phyloP scores from a whole-genome alignment of 2,113 vertebrate genomes.

The Bufo bufo region DNA sequence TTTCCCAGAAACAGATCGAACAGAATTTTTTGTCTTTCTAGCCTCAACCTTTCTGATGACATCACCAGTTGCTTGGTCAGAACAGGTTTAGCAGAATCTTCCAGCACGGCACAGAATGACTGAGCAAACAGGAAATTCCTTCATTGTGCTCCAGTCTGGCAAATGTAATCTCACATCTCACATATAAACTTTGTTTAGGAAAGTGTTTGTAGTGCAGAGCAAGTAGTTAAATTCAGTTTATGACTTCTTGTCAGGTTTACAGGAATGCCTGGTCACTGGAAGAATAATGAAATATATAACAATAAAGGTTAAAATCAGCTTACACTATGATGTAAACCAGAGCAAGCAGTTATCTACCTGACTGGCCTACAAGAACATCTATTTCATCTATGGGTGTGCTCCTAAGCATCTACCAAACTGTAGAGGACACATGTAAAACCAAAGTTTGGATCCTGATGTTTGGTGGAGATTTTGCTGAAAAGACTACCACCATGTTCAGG shows the following conservation, averaged over 20 bases:
- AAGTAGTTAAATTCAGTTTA: background rate
- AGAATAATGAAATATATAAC: background rate
- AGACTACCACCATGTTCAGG: too few relatives aligned
- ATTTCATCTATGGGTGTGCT: too few relatives aligned
- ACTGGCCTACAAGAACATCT: too few relatives aligned
- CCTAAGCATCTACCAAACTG: too few relatives aligned
- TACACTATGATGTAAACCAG: too few relatives aligned
- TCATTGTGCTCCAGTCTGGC: background rate
- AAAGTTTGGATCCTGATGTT: too few relatives aligned
- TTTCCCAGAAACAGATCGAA: too few relatives aligned
- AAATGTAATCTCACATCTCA: background rate
- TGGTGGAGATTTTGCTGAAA: too few relatives aligned
- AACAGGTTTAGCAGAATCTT: background rate
- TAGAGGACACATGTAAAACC: too few relatives aligned
- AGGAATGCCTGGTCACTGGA: background rate
- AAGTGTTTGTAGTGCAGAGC: background rate
- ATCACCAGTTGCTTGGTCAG: background rate
- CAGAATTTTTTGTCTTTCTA: background rate
- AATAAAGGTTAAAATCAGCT: too few relatives aligned
- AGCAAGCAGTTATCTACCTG: too few relatives aligned
- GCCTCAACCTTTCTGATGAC: background rate
- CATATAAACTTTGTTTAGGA: background rate
- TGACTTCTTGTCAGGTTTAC: background rate
- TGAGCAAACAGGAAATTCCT: slow-evolving; percentile 13
- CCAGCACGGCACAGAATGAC: slow-evolving; percentile 23